phyloP scores from a whole-genome alignment of 1,140 invertebrate species.

The Drosophila sproati region DNA sequence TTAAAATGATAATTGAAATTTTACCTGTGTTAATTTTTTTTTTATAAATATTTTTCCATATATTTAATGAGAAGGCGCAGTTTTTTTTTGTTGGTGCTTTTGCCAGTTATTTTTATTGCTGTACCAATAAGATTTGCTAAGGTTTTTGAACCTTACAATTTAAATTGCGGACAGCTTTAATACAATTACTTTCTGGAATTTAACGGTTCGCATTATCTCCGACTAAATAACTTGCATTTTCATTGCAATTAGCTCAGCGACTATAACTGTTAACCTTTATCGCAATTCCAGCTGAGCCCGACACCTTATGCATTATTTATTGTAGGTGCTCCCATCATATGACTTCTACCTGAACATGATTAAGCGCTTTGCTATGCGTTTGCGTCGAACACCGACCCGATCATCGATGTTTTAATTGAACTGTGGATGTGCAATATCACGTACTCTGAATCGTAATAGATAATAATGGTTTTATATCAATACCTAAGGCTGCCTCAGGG shows the following conservation, averaged over 20 bases:
- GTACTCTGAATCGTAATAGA: conserved; percentile 56
- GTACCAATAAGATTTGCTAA: conserved; percentile 45
- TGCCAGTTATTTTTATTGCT: conserved; percentile 36
- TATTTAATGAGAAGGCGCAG: conserved; percentile 28
- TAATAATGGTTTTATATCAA: conserved; percentile 36
- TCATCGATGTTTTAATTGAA: not conserved
- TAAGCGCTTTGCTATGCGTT: conserved; percentile 36
- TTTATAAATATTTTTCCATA: conserved; percentile 17
- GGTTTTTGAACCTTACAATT: conserved; percentile 65
- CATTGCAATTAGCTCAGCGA: conserved; percentile 28
- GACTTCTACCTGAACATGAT: conserved; percentile 33
- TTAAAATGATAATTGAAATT: conserved; percentile 70
- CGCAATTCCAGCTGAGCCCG: conserved; percentile 58
- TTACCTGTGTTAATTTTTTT: conserved; percentile 40
- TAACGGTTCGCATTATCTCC: not conserved
- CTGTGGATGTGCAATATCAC: conserved; percentile 48
- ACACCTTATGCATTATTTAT: conserved; percentile 59
- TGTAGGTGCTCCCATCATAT: conserved; percentile 43
- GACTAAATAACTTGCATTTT: conserved; percentile 44
- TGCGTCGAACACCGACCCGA: conserved; percentile 8
- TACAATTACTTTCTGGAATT: conserved; percentile 10
- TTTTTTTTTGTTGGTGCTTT: conserved; percentile 14
- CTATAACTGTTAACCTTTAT: conserved; percentile 38
- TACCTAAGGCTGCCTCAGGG: conserved; percentile 40
- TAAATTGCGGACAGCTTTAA: conserved; percentile 11